Base-by-base conservation (phyloP, 2,888 invertebrate genomes). In the Timandra comae region DNA sequence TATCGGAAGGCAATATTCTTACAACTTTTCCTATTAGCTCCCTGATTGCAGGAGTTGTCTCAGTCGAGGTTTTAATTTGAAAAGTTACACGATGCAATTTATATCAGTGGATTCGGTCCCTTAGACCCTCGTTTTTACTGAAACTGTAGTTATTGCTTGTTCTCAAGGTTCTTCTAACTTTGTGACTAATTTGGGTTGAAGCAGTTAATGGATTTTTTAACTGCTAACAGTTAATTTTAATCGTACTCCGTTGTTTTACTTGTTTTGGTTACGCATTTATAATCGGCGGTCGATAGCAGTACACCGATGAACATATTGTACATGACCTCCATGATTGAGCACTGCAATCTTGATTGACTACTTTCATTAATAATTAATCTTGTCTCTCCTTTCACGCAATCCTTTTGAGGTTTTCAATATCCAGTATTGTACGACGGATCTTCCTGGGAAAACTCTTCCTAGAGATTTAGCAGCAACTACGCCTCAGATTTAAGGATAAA, bases 1-100 rank as follows among this genome's bases (percentile, higher is more conserved):
- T 63, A 63, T 61, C 55, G 58, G 52, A 49, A 50, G 55, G 53
- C 49, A 63, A 63, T 63, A 60, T 56, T 63, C 61, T 53, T 42
- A 22, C 35, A 68, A 67, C 55, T 68, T 68, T 66, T 55, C 63
- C 63, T 61, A 66, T 67, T 59, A 64, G 47, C 48, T 47, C 46
- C 46, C 49, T 53, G 63, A 65, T 65, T 63, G 61, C 56, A 52
- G 42, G 47, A 52, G 48, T 51, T 51, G 55, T 49, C 52, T 45
- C 44, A 49, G 37, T 41, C 42, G 44, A 41, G 49, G 49, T 54
- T 60, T 66, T 65, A 64, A 63, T 67, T 63, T 58, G 57, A 62
- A 64, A 68, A 69, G 52, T 69, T 65, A 35, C 35, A 33, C 53
- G 39, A 50, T 56, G 59, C 60, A 53, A 59, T 61, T 63, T 62